Conservation (phyloP, 1,140 invertebrate species). For the Aphaenogaster ashmeadi region DNA sequence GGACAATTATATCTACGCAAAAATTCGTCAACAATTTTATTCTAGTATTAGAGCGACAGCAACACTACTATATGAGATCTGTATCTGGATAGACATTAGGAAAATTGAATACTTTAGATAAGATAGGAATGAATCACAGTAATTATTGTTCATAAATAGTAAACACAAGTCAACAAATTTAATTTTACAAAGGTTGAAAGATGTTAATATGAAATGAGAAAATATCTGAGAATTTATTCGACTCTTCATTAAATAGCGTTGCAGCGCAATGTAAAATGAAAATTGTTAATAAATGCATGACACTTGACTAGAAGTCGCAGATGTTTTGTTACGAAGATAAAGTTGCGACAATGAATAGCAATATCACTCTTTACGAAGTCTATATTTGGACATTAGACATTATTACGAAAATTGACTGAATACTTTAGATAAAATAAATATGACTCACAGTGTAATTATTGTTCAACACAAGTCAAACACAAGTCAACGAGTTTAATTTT, state of each 20-base stretch:
- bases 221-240: neutral
- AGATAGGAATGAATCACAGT: too few relatives aligned
- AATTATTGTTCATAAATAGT: too few relatives aligned
- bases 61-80: neutral
- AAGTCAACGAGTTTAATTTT: neutral
- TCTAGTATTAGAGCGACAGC: neutral
- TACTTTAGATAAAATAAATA: neutral
- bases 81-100: neutral
- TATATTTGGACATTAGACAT: too few relatives aligned
- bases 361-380: too few relatives aligned
- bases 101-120: too few relatives aligned
- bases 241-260: too few relatives aligned
- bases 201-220: neutral
- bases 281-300: neutral
- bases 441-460: neutral
- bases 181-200: too few relatives aligned
- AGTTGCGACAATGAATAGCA: too few relatives aligned
- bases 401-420: neutral
- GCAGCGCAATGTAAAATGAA: neutral
- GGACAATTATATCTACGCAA: neutral
- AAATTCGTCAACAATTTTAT: neutral
- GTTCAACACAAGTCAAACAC: neutral
- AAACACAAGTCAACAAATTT: too few relatives aligned
- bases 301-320: too few relatives aligned
- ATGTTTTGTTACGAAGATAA: too few relatives aligned